Percentiles rank a stretch among this genome's conserved stretches.
Conservation (phyloP, 2,113 vertebrate species). For the Eptatretus burgeri region DNA sequence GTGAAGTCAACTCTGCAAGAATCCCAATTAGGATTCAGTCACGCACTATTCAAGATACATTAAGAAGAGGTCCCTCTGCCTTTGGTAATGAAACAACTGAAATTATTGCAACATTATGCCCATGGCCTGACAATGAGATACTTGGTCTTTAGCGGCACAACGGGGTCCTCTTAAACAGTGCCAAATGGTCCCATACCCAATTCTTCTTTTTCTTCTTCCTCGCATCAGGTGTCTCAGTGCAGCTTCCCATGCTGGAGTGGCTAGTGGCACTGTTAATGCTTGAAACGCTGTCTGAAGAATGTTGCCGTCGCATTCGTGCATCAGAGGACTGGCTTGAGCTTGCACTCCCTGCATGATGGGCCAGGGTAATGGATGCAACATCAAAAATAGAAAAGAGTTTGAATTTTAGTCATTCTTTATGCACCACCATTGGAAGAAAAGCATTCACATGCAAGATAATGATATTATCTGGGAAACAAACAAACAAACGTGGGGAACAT, state of each 20-base stretch:
- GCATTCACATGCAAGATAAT: neutral
- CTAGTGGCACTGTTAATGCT: constrained; percentile 83
- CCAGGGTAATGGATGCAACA: neutral
- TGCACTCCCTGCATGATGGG: constrained; percentile 14
- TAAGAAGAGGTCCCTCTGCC: too few relatives aligned
- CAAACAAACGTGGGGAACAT: too few relatives aligned
- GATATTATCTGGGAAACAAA: too few relatives aligned
- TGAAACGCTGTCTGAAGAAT: constrained; percentile 85
- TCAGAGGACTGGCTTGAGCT: constrained; percentile 26
- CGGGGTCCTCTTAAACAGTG: too few relatives aligned
- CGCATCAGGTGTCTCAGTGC: constrained; percentile 41
- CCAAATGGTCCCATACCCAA: constrained; percentile 31
- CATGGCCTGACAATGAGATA: too few relatives aligned
- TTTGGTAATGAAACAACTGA: too few relatives aligned
- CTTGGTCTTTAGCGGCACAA: too few relatives aligned
- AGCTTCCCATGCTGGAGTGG: constrained; percentile 86
- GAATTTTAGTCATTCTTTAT: neutral
- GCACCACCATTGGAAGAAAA: neutral
- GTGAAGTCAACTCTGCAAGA: too few relatives aligned
- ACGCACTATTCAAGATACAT: too few relatives aligned
- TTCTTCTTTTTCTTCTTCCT: constrained; percentile 97
- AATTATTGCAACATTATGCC: too few relatives aligned
- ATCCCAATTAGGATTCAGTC: too few relatives aligned
- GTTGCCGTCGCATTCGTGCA: constrained; percentile 64
- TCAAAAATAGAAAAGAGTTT: neutral